Percentiles rank a stretch among this genome's conserved stretches.
Conservation (phyloP, 1,140 invertebrate genomes). For the Leptopilina boulardi region DNA sequence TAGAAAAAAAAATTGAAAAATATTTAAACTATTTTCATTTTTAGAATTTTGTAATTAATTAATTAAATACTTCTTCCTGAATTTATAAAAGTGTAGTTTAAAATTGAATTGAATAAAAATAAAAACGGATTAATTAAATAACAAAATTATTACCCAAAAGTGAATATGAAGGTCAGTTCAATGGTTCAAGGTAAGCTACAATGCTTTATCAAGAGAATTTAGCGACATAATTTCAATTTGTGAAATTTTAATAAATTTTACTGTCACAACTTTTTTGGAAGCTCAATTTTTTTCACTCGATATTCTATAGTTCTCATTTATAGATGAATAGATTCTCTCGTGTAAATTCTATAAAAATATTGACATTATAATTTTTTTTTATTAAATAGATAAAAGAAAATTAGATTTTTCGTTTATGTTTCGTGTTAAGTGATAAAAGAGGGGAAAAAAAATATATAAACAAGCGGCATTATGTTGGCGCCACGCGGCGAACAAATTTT, state of each 20-base stretch:
- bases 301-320: too few species aligned
- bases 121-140: neutral
- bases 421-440: slow-evolving; percentile 1
- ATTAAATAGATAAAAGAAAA: too few species aligned
- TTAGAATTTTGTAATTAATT: too few species aligned
- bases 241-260: too few species aligned
- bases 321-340: too few species aligned
- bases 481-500: slow-evolving; percentile 15
- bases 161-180: slow-evolving; percentile 2
- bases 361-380: too few species aligned
- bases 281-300: too few species aligned
- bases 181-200: neutral
- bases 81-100: neutral
- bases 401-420: neutral
- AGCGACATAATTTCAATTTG: neutral
- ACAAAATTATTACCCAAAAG: slow-evolving; percentile 4
- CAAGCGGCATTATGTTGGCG: slow-evolving; percentile 9
- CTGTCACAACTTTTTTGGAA: too few species aligned
- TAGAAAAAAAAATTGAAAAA: neutral
- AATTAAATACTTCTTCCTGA: slow-evolving; percentile 6
- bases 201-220: slow-evolving; percentile 15
- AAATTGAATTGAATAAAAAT: neutral
- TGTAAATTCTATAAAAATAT: too few species aligned
- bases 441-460: neutral
- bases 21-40: too few species aligned